Conservation (phyloP, 2,113 vertebrate genomes). For the Tyto alba region DNA sequence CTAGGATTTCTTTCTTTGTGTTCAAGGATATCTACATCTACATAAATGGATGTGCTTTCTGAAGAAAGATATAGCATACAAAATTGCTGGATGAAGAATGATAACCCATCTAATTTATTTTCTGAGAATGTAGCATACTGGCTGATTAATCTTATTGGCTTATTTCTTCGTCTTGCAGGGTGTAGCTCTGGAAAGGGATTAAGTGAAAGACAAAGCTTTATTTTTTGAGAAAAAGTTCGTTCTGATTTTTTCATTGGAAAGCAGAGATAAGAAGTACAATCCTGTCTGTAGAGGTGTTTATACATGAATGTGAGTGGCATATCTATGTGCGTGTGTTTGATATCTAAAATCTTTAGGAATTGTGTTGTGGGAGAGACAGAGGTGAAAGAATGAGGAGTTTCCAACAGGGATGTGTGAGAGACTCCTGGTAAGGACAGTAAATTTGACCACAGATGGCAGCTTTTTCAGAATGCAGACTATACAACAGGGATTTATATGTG, state of each 20-base stretch:
- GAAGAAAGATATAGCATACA: not conserved
- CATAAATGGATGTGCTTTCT: not conserved
- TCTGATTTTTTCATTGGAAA: not conserved
- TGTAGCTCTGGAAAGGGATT: not conserved
- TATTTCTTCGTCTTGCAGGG: not conserved
- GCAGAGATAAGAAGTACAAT: not conserved
- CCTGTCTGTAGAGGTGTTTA: not conserved
- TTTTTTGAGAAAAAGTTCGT: not conserved
- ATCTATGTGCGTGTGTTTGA: not conserved
- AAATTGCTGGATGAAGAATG: not conserved
- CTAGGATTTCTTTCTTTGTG: not conserved
- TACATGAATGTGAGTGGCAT: not conserved
- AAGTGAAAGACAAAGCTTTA: not conserved
- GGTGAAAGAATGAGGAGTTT: not conserved
- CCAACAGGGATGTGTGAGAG: not conserved
- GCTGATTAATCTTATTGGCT: not conserved
- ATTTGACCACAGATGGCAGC: not conserved
- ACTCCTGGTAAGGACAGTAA: not conserved
- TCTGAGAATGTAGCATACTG: not conserved
- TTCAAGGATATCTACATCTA: not conserved
- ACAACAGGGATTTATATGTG: not conserved
- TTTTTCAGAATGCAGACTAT: slow-evolving; percentile 23
- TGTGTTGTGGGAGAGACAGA: not conserved
- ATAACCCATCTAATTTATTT: not conserved
- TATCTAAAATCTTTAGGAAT: not conserved